Conservation (phyloP, 2,113 vertebrate species). For the Axis porcinus region DNA sequence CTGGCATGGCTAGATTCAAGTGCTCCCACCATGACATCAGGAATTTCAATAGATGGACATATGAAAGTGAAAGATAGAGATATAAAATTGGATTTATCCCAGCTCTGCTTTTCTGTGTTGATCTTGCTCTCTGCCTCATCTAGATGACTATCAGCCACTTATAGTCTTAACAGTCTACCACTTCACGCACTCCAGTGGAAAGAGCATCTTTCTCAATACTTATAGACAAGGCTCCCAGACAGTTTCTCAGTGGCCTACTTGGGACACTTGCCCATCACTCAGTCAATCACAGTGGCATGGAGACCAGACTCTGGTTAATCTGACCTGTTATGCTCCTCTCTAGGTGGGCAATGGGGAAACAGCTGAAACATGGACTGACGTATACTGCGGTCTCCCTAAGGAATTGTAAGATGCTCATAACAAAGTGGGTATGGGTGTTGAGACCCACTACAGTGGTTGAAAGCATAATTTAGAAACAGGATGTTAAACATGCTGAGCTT, state of each 20-base stretch:
- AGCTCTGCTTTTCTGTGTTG: not conserved
- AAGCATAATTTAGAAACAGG: not conserved
- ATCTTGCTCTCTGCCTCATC: not conserved
- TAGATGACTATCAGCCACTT: not conserved
- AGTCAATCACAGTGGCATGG: not conserved
- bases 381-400: not conserved
- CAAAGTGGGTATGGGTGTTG: not conserved
- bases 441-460: not conserved
- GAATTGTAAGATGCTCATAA: not conserved
- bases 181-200: not conserved
- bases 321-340: not conserved
- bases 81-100: not conserved
- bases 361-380: not conserved
- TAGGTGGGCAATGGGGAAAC: not conserved
- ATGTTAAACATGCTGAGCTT: not conserved
- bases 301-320: not conserved
- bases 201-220: not conserved
- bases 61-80: not conserved
- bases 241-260: not conserved
- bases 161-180: too few species aligned
- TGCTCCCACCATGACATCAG: not conserved
- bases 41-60: not conserved
- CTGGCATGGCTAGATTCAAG: not conserved
- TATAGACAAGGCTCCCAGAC: not conserved
- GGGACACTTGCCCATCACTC: not conserved